Conservation (phyloP, 1,140 invertebrate species). For the Drosophila sucinea region DNA sequence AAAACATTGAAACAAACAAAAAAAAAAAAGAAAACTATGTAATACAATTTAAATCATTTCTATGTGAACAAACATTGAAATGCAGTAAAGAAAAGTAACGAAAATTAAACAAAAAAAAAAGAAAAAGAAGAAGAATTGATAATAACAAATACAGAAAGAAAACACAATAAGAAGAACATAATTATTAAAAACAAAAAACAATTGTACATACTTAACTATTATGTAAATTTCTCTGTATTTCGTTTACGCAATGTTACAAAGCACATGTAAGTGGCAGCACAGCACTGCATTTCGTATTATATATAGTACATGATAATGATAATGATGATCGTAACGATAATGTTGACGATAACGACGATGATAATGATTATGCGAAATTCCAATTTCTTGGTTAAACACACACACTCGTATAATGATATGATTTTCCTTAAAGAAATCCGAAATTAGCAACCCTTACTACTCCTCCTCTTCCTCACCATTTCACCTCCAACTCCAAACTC, state of each 20-base stretch:
- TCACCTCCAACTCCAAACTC: not conserved
- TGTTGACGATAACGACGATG: not conserved
- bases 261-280: conserved; percentile 61
- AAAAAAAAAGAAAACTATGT: conserved; percentile 46
- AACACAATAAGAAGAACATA: conserved; percentile 11
- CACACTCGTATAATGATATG: conserved; percentile 36
- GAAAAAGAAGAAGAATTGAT: conserved; percentile 24
- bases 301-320: conserved; percentile 22
- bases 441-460: not conserved
- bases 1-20: conserved; percentile 20
- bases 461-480: not conserved
- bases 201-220: conserved; percentile 77
- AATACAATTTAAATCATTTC: conserved; percentile 58
- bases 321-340: conserved; percentile 18
- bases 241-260: conserved; percentile 61
- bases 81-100: conserved; percentile 16
- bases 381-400: conserved; percentile 28
- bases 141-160: conserved; percentile 10
- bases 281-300: conserved; percentile 66
- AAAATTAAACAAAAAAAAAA: conserved; percentile 9
- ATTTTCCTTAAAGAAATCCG: not conserved
- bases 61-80: conserved; percentile 46
- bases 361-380: conserved; percentile 25
- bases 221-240: conserved; percentile 75
- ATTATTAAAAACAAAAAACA: conserved; percentile 25